Percentiles rank a stretch among this genome's conserved stretches.
Conservation (phyloP, 2,113 vertebrate species). For the Brachyistius frenatus region DNA sequence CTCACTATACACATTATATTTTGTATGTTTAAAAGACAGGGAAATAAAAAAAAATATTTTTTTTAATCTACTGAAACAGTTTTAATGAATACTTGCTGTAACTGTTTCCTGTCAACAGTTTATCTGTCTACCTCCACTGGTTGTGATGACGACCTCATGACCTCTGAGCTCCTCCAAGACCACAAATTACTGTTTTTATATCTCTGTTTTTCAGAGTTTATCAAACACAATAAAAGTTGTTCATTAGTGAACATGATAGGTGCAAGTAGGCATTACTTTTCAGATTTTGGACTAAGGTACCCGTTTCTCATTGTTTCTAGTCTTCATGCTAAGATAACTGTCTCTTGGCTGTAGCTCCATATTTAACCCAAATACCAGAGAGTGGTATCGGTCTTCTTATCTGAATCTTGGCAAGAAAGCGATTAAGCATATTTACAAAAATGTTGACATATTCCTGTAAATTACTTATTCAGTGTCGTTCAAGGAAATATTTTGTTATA, state of each 20-base stretch:
- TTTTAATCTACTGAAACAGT: too few relatives aligned
- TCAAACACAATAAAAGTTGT: neutral
- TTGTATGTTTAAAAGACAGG: neutral
- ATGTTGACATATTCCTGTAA: conserved; percentile 13
- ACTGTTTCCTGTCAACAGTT: too few relatives aligned
- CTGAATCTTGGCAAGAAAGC: conserved; percentile 14
- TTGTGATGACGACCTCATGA: neutral
- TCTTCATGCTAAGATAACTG: neutral
- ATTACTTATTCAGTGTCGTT: neutral
- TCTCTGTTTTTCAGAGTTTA: neutral
- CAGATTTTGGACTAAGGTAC: neutral
- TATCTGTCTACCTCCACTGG: neutral
- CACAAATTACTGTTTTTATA: conserved; percentile 7
- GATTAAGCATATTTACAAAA: neutral
- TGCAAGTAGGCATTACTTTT: neutral
- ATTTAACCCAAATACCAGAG: neutral
- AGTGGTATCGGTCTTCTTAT: neutral
- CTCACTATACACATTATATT: neutral
- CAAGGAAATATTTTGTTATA: conserved; percentile 2
- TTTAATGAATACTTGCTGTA: too few relatives aligned
- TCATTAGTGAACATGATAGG: neutral
- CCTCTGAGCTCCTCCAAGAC: neutral
- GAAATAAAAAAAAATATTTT: neutral
- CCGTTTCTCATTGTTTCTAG: neutral
- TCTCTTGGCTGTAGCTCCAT: neutral